Percentiles rank a stretch among this genome's conserved stretches.
Evolutionary conservation across 2,797 vertebrate genomes (phyloP).

Genomic region (Manis javanica): DNA sequence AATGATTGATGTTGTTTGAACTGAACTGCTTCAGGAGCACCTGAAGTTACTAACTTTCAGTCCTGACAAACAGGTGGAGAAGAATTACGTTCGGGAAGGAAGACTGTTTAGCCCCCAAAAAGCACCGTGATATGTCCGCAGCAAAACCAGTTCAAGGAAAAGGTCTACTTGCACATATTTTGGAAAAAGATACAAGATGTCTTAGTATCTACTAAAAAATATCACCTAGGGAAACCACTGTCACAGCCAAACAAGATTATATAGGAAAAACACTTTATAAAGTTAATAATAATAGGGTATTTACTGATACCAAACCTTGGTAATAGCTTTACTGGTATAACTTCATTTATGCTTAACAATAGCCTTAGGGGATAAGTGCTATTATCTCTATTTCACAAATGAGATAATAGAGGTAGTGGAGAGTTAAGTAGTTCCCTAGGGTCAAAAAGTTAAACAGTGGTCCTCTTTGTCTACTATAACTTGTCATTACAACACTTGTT

Average conservation of each 20-base stretch:
- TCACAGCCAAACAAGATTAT: not conserved
- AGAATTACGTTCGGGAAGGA: not conserved
- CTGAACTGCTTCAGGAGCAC: not conserved
- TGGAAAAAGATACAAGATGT: not conserved
- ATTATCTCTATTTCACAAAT: not conserved
- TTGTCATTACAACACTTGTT: not conserved
- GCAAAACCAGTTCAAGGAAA: not conserved
- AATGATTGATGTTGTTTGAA: conserved; percentile 23
- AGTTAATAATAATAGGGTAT: not conserved
- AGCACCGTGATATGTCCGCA: not conserved
- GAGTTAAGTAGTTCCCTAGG: not conserved
- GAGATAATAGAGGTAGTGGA: not conserved
- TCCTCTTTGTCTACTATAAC: not conserved
- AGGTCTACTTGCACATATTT: not conserved
- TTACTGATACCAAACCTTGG: not conserved
- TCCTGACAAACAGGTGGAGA: not conserved
- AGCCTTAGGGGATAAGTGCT: not conserved
- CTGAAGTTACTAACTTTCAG: not conserved
- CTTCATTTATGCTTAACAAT: not conserved
- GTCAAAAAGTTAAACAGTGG: not conserved
- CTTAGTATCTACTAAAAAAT: not conserved
- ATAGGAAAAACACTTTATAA: not conserved
- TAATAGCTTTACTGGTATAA: not conserved
- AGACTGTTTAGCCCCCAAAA: not conserved
- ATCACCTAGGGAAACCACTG: not conserved